Evolutionary conservation across 2,113 vertebrate species (phyloP), one percentile per base, ranked within the genome.

Genomic region (Sander lucioperca): DNA sequence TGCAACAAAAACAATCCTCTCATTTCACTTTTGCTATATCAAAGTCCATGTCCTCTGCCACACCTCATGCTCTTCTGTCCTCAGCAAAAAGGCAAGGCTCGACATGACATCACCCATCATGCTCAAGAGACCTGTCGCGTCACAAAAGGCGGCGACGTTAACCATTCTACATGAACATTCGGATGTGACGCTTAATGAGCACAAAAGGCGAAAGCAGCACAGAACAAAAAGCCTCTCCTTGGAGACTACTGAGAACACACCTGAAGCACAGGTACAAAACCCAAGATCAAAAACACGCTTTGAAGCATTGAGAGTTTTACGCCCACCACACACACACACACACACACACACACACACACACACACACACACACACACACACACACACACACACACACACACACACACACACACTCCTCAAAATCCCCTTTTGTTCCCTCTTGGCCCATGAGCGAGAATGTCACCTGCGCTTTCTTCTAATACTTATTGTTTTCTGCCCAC

Each of bases 351-450:
- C 64, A 56, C 68, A 57, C 39, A 59, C 58, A 39, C 39, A 76
- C 59, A 81, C 53, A 81, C 57, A 47, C 47, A 56, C 67, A 51
- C 66, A 53, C 48, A 2, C 70, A 30, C 59, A 51, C 74, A 43
- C 68, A 69, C 54, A 68, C 59, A 79, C 64, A 61, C 68, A 63
- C 48, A 65, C 64, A 51, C 36, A 79, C 58, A 80, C 57, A 79
- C 56, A 45, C 56, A 56, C 39, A 69, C 36, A 69, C 63, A 64
- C 76, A 82, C 36, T 56, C 61, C 19, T 85, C 57, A 79, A 86
- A 88, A 86, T 79, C 83, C 84, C 85, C 88, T 83, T 85, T 88
- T 87, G 77, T 91, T 91, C 71, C 74, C 63, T 80, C 54, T 70
- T 63, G 78, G 66, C 71, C 82, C 64, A 63, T 36, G 63, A 80